Evolutionary conservation across 2,113 vertebrate genomes (phyloP), one percentile per base, ranked within the genome.

Genomic region (Sorex fumeus): DNA sequence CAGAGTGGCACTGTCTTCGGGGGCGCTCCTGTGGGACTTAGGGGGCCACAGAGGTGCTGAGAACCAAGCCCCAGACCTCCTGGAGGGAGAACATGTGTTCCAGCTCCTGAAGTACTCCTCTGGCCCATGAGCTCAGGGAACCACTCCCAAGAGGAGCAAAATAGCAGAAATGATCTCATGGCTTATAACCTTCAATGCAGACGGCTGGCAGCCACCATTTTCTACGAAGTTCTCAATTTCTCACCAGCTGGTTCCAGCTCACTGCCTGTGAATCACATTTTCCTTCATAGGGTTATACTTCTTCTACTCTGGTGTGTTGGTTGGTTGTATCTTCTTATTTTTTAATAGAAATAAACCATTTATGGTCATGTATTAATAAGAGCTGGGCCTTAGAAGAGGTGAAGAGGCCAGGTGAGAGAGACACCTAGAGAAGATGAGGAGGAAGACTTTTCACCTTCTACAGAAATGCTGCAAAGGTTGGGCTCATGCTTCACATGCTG

Each of bases 271-370:
- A 23, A 34, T 53, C 81, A 66, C 18, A 60, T 8, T 81, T 81
- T 50, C 19, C 70, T 47, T 76, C 27, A 23, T 5, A 50, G 23
- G 21, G 3, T 1, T 47, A 10, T 2, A 76, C 2, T 71, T 87
- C 19, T 67, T 64, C 76, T 43, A 80, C 28, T 32, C 28, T 53
- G 50, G 16, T 57, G 62, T 74, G 70, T 62, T 64, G 47, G 47
- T 9, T 50, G 47, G 47, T 13, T 13, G 9, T 13, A 9, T 50
- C 13, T 13, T 50, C 2, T 50, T 19, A 18, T 76, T 64, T 72
- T 34, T 34, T 88, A 87, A 50, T n/a, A 53, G 88, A 66, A 87
- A 66, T 47, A 76, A 57, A 60, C 27, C 21, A 40, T 62, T 90
- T 25, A 9, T 60, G n/a, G 12, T 36, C 67, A 57, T 4, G 2